phyloP scores from a whole-genome alignment of 1,140 invertebrate species.

The Neelides sp. region DNA sequence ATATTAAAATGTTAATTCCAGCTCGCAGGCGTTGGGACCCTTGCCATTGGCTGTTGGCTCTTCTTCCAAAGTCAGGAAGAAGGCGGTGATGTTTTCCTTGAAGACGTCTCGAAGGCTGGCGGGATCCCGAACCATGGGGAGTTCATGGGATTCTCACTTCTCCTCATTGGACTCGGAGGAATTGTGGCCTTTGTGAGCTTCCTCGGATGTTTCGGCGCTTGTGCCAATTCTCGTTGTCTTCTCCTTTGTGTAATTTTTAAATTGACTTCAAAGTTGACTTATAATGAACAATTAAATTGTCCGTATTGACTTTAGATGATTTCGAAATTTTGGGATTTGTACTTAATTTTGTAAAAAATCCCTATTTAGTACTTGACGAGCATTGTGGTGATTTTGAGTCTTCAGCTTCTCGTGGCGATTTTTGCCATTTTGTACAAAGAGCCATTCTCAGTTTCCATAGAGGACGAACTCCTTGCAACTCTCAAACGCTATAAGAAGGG shows the following conservation, averaged over 20 bases:
- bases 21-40: constrained; percentile 58
- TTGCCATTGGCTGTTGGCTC: constrained; percentile 62
- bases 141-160: constrained; percentile 17
- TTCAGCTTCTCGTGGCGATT: constrained; percentile 62
- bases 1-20: constrained; percentile 36
- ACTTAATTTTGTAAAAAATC: background rate
- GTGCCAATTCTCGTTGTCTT: constrained; percentile 20
- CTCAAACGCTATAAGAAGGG: constrained; percentile 15
- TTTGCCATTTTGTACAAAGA: constrained; percentile 64
- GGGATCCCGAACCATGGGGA: constrained; percentile 1
- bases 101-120: background rate
- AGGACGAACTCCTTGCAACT: constrained; percentile 46
- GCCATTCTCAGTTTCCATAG: constrained; percentile 48
- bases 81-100: constrained; percentile 1
- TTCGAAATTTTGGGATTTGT: background rate
- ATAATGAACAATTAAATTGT: background rate
- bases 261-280: too few relatives aligned
- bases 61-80: constrained; percentile 20
- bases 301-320: background rate
- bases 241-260: constrained; percentile 22
- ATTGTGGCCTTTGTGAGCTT: constrained; percentile 25
- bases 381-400: constrained; percentile 63
- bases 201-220: constrained; percentile 27
- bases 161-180: constrained; percentile 19
- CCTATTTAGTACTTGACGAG: constrained; percentile 62